These are phyloP conservation scores for Tachuris rubrigastra DNA, from an alignment of 2,113 vertebrate genomes.

Conservation along the genomic window DNA sequence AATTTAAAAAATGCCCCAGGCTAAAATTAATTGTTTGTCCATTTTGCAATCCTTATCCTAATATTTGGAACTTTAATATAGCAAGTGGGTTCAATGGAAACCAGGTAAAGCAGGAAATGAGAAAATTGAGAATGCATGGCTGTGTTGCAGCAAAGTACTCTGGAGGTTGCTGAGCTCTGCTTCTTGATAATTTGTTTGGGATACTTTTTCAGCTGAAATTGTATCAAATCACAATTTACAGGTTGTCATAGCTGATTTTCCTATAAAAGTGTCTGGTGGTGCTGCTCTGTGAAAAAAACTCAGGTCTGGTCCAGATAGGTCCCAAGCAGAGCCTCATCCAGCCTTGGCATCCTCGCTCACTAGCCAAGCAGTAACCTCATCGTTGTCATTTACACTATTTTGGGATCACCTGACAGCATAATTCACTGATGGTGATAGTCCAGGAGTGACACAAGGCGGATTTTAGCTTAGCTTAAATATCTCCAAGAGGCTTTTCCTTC, in stretches of 20 bases:
- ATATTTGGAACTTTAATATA: slow-evolving; percentile 25
- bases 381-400: neutral
- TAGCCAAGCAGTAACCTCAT: neutral
- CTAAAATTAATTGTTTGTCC: slow-evolving; percentile 1
- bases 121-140: neutral
- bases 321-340: neutral
- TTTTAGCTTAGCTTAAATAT: neutral
- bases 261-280: neutral
- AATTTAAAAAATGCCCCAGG: slow-evolving; percentile 1
- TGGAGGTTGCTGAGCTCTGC: neutral
- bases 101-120: neutral
- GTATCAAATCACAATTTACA: neutral
- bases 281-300: neutral
- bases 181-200: neutral
- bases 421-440: neutral
- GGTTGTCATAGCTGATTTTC: neutral
- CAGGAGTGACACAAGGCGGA: neutral
- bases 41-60: slow-evolving; percentile 13
- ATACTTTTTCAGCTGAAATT: neutral
- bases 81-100: neutral
- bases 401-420: neutral
- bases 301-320: neutral
- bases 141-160: neutral
- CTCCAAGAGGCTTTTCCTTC: neutral
- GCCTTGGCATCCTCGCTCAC: neutral